phyloP scores from a whole-genome alignment of 2,888 invertebrate species.

The Alsophila aescularia region DNA sequence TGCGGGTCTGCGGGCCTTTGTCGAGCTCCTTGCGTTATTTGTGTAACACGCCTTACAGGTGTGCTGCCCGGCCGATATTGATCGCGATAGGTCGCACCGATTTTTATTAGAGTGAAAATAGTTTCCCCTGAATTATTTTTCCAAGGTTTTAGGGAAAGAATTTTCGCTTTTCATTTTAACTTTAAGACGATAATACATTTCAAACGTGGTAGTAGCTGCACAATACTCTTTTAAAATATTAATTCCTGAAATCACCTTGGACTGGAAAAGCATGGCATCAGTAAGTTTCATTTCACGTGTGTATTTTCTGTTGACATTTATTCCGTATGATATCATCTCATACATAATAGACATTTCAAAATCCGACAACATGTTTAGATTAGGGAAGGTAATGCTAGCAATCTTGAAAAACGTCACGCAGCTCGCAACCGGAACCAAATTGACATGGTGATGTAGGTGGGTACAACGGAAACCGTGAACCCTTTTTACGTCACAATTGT shows the following conservation, averaged over 20 bases:
- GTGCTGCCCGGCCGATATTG: constrained; percentile 56
- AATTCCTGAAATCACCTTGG: background rate
- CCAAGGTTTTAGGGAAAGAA: constrained; percentile 1
- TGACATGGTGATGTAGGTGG: constrained; percentile 59
- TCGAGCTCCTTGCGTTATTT: constrained; percentile 64
- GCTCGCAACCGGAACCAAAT: constrained; percentile 47
- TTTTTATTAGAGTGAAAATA: constrained; percentile 34
- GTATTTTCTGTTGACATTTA: constrained; percentile 5
- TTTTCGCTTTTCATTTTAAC: background rate
- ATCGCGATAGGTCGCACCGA: constrained; percentile 51
- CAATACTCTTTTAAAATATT: background rate
- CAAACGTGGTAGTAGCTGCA: background rate
- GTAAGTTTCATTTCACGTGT: background rate
- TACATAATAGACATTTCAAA: constrained; percentile 43
- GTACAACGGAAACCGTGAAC: constrained; percentile 48
- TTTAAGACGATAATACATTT: background rate
- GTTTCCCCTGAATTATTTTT: constrained; percentile 24
- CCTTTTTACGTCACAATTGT: constrained; percentile 54
- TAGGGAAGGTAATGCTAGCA: constrained; percentile 54
- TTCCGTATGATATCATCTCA: constrained; percentile 34
- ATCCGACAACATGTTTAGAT: constrained; percentile 49
- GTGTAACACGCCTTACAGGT: constrained; percentile 64
- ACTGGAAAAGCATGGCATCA: constrained; percentile 18
- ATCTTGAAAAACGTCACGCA: constrained; percentile 51
- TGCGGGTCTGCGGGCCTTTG: constrained; percentile 57